Conservation (phyloP, 1,140 invertebrate genomes). For the Nylanderia fulva region DNA sequence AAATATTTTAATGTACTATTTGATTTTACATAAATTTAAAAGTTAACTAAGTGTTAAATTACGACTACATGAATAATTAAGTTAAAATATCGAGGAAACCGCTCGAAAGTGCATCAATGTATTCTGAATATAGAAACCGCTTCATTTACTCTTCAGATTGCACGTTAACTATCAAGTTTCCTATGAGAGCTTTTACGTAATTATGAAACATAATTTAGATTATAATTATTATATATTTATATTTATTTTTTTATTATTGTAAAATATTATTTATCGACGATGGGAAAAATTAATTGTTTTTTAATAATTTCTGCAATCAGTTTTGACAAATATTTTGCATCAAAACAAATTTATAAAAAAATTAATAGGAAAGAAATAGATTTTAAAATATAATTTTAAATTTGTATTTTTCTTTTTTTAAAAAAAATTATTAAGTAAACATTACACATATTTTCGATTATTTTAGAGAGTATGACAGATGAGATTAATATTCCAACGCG, state of each 20-base stretch:
- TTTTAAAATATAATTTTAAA: not conserved
- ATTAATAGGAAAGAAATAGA: not conserved
- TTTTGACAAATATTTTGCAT: not conserved
- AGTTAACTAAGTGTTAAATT: not conserved
- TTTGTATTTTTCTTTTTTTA: too few species aligned
- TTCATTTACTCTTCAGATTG: constrained; percentile 45
- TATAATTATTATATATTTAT: too few species aligned
- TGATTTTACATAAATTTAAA: too few species aligned
- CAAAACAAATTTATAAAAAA: not conserved
- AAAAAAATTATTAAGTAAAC: too few species aligned
- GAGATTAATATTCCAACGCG: too few species aligned
- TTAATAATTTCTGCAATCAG: not conserved
- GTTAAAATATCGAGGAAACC: not conserved
- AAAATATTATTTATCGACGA: not conserved
- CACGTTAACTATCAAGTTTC: not conserved
- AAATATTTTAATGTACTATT: not conserved
- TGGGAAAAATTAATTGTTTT: not conserved
- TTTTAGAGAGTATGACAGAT: too few species aligned
- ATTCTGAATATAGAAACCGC: not conserved
- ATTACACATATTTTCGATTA: too few species aligned
- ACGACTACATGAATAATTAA: constrained; percentile 8
- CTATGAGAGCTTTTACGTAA: constrained; percentile 6
- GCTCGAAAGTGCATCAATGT: not conserved
- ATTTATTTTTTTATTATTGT: too few species aligned
- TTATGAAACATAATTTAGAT: constrained; percentile 6